These are phyloP conservation scores for Andrena flavipes DNA, from an alignment of 2,888 invertebrate genomes.

Conservation along the genomic window DNA sequence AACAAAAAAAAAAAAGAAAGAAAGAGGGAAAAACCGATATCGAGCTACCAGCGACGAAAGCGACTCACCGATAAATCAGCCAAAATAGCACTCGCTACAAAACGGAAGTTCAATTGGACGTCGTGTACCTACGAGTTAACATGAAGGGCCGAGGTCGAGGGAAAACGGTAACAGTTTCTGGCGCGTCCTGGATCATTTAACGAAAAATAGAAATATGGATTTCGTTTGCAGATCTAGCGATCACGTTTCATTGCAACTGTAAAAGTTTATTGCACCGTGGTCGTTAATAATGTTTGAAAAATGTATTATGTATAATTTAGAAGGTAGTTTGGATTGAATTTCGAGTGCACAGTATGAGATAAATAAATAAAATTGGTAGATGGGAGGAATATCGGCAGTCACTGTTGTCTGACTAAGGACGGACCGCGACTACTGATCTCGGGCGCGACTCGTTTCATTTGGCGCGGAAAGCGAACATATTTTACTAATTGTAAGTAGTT, in stretches of 20 bases:
- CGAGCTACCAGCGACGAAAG: conserved; percentile 65
- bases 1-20: conserved; percentile 29
- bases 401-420: too few species aligned
- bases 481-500: too few species aligned
- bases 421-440: too few species aligned
- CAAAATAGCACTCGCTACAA: conserved; percentile 69
- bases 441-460: too few species aligned
- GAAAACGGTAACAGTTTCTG: conserved; percentile 49
- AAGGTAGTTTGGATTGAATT: too few species aligned
- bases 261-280: background rate
- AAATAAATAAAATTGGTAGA: too few species aligned
- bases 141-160: conserved; percentile 20
- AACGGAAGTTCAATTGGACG: conserved; percentile 65
- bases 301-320: background rate
- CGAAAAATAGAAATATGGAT: background rate
- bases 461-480: too few species aligned
- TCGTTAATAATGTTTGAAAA: background rate
- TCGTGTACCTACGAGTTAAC: conserved; percentile 44
- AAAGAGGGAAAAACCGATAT: conserved; percentile 62
- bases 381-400: too few species aligned
- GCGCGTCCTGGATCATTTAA: conserved; percentile 6
- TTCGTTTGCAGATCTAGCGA: background rate
- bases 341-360: too few species aligned
- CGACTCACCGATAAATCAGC: conserved; percentile 71
- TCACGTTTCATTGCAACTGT: background rate